These are phyloP conservation scores for Caenorhabditis imperialis DNA, from an alignment of 2,888 invertebrate genomes.

Conservation along the genomic window DNA sequence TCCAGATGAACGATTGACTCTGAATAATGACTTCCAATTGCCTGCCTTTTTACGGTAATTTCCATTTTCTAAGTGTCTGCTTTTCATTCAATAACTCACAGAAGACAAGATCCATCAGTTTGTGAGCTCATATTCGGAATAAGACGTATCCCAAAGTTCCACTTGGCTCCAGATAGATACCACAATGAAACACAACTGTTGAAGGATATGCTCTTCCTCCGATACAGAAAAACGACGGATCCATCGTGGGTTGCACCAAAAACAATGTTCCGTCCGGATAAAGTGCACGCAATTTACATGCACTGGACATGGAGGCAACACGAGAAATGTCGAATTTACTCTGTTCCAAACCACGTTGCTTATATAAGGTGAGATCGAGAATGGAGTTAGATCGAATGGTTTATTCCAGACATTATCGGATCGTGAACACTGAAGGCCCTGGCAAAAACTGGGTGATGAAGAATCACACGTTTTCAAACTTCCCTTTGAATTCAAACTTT, in stretches of 20 bases:
- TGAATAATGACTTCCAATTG: neutral
- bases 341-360: neutral
- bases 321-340: neutral
- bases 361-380: slow-evolving; percentile 5
- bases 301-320: slow-evolving; percentile 16
- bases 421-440: neutral
- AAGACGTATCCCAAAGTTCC: slow-evolving; percentile 4
- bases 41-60: neutral
- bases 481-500: neutral
- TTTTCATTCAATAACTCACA: neutral
- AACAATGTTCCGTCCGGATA: slow-evolving; percentile 4
- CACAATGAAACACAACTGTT: neutral
- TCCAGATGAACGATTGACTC: slow-evolving; percentile 7
- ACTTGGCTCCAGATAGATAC: neutral
- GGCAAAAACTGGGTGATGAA: neutral
- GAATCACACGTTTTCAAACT: neutral
- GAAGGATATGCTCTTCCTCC: slow-evolving; percentile 2
- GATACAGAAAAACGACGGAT: neutral
- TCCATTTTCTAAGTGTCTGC: neutral
- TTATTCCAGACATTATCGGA: slow-evolving; percentile 1
- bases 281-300: slow-evolving; percentile 9
- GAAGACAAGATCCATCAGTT: neutral
- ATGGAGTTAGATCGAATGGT: neutral
- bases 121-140: slow-evolving; percentile 16
- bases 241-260: neutral